Evolutionary conservation across 2,113 vertebrate species (phyloP).

Genomic region (Camelus bactrianus): DNA sequence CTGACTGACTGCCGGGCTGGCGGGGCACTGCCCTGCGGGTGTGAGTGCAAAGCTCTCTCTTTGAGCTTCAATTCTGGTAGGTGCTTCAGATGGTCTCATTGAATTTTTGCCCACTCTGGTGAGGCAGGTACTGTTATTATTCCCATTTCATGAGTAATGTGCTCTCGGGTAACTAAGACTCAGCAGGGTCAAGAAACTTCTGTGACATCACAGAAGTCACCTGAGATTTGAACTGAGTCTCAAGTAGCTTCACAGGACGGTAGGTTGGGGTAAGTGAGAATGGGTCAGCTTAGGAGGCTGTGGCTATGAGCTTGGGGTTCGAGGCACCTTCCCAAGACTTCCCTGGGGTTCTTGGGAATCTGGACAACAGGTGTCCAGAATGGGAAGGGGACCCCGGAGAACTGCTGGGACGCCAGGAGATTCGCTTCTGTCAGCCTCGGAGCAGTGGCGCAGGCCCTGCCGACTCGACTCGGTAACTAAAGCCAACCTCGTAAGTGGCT

Average conservation of each 20-base stretch:
- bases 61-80: not conserved
- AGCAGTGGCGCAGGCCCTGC: slow-evolving; percentile 30
- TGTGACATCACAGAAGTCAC: not conserved
- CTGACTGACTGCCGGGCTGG: not conserved
- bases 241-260: not conserved
- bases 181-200: not conserved
- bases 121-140: not conserved
- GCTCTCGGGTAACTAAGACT: not conserved
- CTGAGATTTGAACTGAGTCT: not conserved
- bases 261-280: not conserved
- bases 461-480: slow-evolving; percentile 76
- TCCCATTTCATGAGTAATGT: not conserved
- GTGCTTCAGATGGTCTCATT: not conserved
- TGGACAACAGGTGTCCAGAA: not conserved
- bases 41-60: not conserved
- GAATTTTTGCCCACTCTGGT: not conserved
- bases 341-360: not conserved
- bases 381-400: not conserved
- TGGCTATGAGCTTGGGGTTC: not conserved
- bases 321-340: not conserved
- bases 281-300: not conserved
- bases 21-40: not conserved
- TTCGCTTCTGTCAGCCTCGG: slow-evolving; percentile 43
- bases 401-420: not conserved
- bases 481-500: slow-evolving; percentile 84